Evolutionary conservation across 1,140 invertebrate genomes (phyloP), one percentile per base, ranked within the genome.

Genomic region (Penaeus indicus): DNA sequence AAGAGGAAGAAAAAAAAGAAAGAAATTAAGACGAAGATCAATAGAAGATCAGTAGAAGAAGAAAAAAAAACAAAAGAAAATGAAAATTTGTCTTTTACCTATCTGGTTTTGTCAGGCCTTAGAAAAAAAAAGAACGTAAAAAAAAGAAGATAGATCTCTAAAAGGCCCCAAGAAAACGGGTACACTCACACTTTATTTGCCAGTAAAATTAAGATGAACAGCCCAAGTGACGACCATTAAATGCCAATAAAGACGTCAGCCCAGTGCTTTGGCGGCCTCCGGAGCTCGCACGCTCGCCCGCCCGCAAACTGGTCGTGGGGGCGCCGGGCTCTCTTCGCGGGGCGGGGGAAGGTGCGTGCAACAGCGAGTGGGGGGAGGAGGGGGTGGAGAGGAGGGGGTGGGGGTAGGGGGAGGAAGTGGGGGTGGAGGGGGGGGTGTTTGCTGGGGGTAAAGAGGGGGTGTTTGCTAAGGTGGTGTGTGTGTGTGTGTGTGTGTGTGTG

Each of bases 161-260:
- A 54, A 54, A 54, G 54, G 11, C 54, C 38, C 54, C 54, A 54
- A 27, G 42, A 67, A 88, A 80, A 72, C 86, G 67, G 84, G 79
- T 88, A 84, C 86, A 81, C 72, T 88, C 78, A 88, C 86, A 84
- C 86, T 88, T 88, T 88, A 88, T 88, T 88, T 84, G 86, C 86
- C 86, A 88, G 86, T 88, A 88, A 88, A 88, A 88, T 88, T 88
- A 88, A 88, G 86, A 88, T 88, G 86, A 88, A 88, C 86, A 83
- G 47, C 81, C 86, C 81, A 38, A 67, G 86, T 88, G 81, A 88
- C 81, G 86, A 79, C 86, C 81, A 88, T 88, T 88, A 88, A 88
- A 80, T 80, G 60, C 61, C 81, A 78, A 88, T 88, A 88, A 88
- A 88, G 81, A n/a, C 81, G 81, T 88, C 86, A 32, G 54, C 72